phyloP scores from a whole-genome alignment of 2,888 invertebrate species.

The Drosophila robusta region DNA sequence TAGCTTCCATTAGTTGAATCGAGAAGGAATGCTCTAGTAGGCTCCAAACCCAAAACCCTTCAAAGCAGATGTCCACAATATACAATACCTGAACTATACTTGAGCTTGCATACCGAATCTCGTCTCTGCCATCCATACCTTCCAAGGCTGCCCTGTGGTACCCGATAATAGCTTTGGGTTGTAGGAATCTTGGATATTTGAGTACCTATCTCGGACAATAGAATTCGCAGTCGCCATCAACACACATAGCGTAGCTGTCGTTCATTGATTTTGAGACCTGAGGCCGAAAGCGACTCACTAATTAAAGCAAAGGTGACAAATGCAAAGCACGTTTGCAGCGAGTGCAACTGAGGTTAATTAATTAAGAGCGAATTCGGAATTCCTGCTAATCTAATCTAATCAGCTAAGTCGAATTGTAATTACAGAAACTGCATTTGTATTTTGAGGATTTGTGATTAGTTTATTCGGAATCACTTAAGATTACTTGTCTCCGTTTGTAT shows the following conservation, averaged over 20 bases:
- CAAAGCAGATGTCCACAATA: too few relatives aligned
- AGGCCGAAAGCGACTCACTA: neutral
- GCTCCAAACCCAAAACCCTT: too few relatives aligned
- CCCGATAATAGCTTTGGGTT: too few relatives aligned
- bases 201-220: slow-evolving; percentile 3
- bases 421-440: slow-evolving; percentile 13
- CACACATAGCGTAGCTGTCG: neutral
- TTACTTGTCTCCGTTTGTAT: neutral
- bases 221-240: neutral
- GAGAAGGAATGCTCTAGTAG: too few relatives aligned
- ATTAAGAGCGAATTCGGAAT: slow-evolving; percentile 10
- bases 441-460: neutral
- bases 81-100: too few relatives aligned
- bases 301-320: slow-evolving; percentile 6
- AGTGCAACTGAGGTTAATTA: slow-evolving; percentile 24
- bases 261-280: neutral
- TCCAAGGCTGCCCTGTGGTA: neutral
- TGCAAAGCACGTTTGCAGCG: slow-evolving; percentile 5
- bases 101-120: too few relatives aligned
- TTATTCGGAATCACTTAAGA: slow-evolving; percentile 13
- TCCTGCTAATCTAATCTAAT: too few relatives aligned
- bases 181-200: slow-evolving; percentile 11
- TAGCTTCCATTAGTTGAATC: too few relatives aligned
- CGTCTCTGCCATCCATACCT: too few relatives aligned
- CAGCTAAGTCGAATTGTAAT: slow-evolving; percentile 6